Percentiles rank a stretch among this genome's conserved stretches.
phyloP scores from a whole-genome alignment of 2,797 vertebrate species.

The Triplophysa bombifrons region DNA sequence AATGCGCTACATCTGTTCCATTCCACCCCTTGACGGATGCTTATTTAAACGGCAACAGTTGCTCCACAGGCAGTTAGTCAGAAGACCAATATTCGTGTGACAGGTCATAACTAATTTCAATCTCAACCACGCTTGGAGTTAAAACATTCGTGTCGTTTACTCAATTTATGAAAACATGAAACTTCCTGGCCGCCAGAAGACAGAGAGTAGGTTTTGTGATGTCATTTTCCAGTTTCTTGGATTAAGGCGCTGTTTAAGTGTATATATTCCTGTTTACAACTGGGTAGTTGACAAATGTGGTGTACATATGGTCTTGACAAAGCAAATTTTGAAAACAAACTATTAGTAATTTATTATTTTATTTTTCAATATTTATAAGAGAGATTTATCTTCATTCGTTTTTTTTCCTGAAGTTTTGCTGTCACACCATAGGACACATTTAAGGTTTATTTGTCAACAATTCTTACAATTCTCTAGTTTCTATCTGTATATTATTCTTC shows the following conservation, averaged over 20 bases:
- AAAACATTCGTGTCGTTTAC: conserved; percentile 36
- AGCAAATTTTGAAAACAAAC: no score
- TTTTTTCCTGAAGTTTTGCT: no score
- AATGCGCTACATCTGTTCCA: conserved; percentile 32
- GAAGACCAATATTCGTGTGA: conserved; percentile 30
- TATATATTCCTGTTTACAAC: background rate
- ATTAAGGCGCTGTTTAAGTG: background rate
- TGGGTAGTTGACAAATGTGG: no score
- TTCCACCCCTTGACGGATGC: conserved; percentile 46
- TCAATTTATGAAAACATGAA: conserved; percentile 45
- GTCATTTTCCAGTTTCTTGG: background rate
- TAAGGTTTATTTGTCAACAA: no score
- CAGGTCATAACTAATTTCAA: conserved; percentile 46
- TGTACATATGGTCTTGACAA: no score
- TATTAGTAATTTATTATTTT: no score
- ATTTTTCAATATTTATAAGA: no score
- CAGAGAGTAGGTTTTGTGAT: background rate
- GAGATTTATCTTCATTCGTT: no score
- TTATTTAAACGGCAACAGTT: conserved; percentile 43
- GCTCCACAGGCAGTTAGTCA: conserved; percentile 49
- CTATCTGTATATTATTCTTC: conserved; percentile 8
- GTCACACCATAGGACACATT: no score
- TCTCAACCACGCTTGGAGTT: conserved; percentile 40
- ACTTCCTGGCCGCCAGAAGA: conserved; percentile 17
- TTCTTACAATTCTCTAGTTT: background rate